Percentiles rank a stretch among this genome's conserved stretches.
Evolutionary conservation across 2,113 vertebrate species (phyloP).

Genomic region (Cepphus grylle): DNA sequence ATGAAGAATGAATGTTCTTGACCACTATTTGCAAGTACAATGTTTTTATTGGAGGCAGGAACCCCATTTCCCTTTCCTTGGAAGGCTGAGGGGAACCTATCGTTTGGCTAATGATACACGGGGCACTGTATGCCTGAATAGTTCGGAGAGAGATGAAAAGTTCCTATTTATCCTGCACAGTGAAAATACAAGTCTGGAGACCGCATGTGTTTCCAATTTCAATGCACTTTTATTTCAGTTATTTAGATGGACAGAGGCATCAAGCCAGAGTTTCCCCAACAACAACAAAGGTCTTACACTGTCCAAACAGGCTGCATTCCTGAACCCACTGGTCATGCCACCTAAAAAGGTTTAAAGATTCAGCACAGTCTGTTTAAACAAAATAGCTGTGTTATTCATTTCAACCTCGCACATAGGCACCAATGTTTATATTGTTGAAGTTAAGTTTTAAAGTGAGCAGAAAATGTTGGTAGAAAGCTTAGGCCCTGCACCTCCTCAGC

Average conservation of each 20-base stretch:
- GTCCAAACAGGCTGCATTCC: conserved; percentile 66
- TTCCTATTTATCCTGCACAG: conserved; percentile 59
- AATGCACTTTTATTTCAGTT: conserved; percentile 63
- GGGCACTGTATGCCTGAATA: neutral
- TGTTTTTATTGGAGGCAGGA: conserved; percentile 46
- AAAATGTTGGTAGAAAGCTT: conserved; percentile 26
- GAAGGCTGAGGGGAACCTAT: conserved; percentile 20
- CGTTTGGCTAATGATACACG: conserved; percentile 38
- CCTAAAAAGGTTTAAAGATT: conserved; percentile 51
- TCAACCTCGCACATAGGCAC: neutral
- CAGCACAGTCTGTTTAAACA: conserved; percentile 27
- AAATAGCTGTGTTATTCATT: conserved; percentile 14
- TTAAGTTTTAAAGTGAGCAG: conserved; percentile 15
- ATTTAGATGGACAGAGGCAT: conserved; percentile 66
- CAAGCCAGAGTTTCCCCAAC: conserved; percentile 68
- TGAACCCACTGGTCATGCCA: conserved; percentile 53
- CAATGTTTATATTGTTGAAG: conserved; percentile 17
- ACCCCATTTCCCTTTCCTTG: conserved; percentile 51
- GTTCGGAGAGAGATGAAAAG: conserved; percentile 53
- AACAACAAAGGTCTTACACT: conserved; percentile 66
- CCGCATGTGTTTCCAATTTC: conserved; percentile 70
- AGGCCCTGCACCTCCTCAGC: neutral
- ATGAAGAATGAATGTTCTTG: conserved; percentile 26
- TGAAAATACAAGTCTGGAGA: conserved; percentile 63
- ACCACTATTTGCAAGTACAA: conserved; percentile 5